Base-by-base conservation (phyloP, 2,888 invertebrate genomes). In the Sesia apiformis region DNA sequence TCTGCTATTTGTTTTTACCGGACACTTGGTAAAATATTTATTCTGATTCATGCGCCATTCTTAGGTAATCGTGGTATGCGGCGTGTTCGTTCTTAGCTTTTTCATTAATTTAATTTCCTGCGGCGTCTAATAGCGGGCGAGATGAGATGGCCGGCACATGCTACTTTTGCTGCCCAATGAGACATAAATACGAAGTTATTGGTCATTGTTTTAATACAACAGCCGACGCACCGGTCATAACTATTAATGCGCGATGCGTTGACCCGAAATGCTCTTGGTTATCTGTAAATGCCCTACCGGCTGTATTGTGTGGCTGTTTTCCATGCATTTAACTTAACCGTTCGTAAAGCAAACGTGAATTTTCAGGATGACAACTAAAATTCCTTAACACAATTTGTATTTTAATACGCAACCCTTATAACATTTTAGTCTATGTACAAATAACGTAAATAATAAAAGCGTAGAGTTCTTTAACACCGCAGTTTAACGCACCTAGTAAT, bases 151-250 rank as follows among this genome's bases (percentile, higher is more conserved):
- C 64, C 57, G 62, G 63, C 66, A 67, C 59, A 66, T 62, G 64
- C 65, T 70, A 63, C 66, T 72, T 67, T 66, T 65, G 64, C 65
- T 68, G 64, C 63, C 70, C 76, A 77, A 80, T 79, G 80, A 78
- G 76, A 75, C 78, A 77, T 80, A 80, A 81, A 79, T 77, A 76
- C 72, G 70, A 74, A 84, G 74, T 84, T 84, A 84, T 85, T 81
- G 83, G 78, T 77, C 84, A 84, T 86, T 85, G 85, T 86, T 81
- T 84, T 80, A 85, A 78, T 75, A 78, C 78, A 78, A 77, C 72
- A 67, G 72, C 71, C 66, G 67, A 50, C 70, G 73, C 67, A 70
- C 68, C 62, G 67, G 69, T 64, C 71, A 69, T 74, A 74, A 76
- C 77, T 78, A 81, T 81, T 83, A 79, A 78, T 77, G 70, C 64